Evolutionary conservation across 2,113 vertebrate species (phyloP), one percentile per base, ranked within the genome.

Genomic region (Austrofundulus limnaeus): DNA sequence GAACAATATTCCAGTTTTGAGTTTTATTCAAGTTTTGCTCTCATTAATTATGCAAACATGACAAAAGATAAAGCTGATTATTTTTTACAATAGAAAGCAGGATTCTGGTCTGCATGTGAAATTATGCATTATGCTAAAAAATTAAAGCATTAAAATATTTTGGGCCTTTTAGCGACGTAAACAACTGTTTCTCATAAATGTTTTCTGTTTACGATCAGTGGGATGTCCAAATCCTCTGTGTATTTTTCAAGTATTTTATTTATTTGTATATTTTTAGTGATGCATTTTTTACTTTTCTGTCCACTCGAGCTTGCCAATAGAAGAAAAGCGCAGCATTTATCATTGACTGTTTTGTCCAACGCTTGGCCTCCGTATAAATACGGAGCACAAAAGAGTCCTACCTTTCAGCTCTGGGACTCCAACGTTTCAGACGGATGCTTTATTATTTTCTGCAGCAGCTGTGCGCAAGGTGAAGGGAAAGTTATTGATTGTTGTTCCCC

Each of bases 371-470:
- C 54, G 62, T 15, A 46, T 11, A 14, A 11, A 5, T 31, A 48
- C 60, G 45, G 42, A 49, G 31, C 38, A 42, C 7, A 31, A 45
- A 72, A 19, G 11, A 74, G 50, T 48, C 23, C 31, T 5, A 41
- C 77, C 54, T 67, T 47, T 80, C 61, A 55, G 60, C 53, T 34
- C 34, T 49, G 42, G 23, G 20, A 45, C 48, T 75, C 0, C 52
- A 39, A 42, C n/a, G 42, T 69, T 66, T 78, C 46, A 67, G 13
- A 9, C 49, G 65, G 0, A 61, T 69, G 70, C 59, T 42, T 64
- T 61, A 72, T 77, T 81, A 78, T 80, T 81, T 81, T 75, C 37
- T 47, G 56, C 24, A 61, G 56, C 51, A 62, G 47, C 64, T 43
- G 19, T 1, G 6, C 19, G 20, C 45, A 19, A 31, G 31, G 43